Evolutionary conservation across 2,888 invertebrate species (phyloP), one percentile per base, ranked within the genome.

Genomic region (Ophioninae sp.): DNA sequence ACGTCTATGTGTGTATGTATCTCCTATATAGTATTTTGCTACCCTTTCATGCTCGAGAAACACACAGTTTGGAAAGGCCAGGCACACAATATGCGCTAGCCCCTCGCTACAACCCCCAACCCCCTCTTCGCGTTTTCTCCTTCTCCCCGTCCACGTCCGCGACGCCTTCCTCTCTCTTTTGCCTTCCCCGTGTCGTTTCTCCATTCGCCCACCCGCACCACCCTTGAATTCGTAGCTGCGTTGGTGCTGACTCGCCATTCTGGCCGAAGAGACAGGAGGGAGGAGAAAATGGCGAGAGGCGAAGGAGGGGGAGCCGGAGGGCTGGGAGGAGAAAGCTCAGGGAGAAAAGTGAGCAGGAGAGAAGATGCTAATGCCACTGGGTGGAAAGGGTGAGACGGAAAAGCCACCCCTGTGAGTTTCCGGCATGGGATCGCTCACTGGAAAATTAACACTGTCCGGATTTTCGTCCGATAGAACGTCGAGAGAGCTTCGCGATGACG

Each of bases 401-500:
- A 59, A 74, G 73, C 59, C 13, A 17, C 62, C 81, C 82, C 77
- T 74, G 67, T 81, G 83, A 86, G 86, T 87, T 90, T 89, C 88
- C 88, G 88, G 86, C 86, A 81, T 81, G 86, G 88, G 85, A 89
- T 87, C 90, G 89, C 86, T 86, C 88, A 90, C 88, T 89, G 90
- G 90, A 91, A 90, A 91, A 91, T 90, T 90, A 91, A 90, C 89
- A 88, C 87, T 88, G 88, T 88, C 88, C 87, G 87, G 89, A 89
- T 90, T 90, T 89, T 90, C 88, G 86, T 87, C 86, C 88, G 88
- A 89, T 87, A 88, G 85, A 37, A 83, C 77, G 62, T 75, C 39
- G 82, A 76, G 69, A 76, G 69, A 81, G 81, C 82, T 69, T 23
- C 77, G 57, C 65, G 75, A 50, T 72, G 65, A 68, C 57, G 69